Evolutionary conservation across 2,888 invertebrate genomes (phyloP).

Genomic region (Anthrax anthrax): DNA sequence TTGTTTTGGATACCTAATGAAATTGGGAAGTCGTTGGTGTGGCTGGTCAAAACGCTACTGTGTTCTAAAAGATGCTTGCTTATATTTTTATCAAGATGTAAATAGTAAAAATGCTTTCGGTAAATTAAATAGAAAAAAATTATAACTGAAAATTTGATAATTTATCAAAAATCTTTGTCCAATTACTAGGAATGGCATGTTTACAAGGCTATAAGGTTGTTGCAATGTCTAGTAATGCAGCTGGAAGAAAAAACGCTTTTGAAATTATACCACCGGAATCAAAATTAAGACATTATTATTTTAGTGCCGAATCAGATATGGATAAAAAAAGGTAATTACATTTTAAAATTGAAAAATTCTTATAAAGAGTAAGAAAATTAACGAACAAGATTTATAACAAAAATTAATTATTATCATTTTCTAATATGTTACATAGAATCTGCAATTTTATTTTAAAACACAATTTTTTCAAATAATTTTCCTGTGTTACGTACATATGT

Average conservation of each 20-base stretch:
- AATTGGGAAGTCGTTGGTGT: slow-evolving; percentile 72
- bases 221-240: slow-evolving; percentile 63
- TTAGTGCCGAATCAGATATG: slow-evolving; percentile 87
- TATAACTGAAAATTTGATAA: background rate
- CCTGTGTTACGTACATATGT: no score
- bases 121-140: slow-evolving; percentile 25
- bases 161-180: background rate
- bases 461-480: no score
- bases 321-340: slow-evolving; percentile 74
- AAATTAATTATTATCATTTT: no score
- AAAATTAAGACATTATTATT: slow-evolving; percentile 76
- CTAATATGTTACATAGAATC: no score
- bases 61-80: slow-evolving; percentile 86
- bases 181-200: slow-evolving; percentile 65
- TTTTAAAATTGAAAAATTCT: no score
- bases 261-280: slow-evolving; percentile 80
- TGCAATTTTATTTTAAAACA: no score
- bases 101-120: slow-evolving; percentile 81
- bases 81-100: slow-evolving; percentile 84
- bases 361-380: no score
- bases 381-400: no score
- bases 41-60: slow-evolving; percentile 88
- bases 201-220: slow-evolving; percentile 73
- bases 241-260: slow-evolving; percentile 84
- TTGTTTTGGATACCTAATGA: slow-evolving; percentile 84